phyloP scores from a whole-genome alignment of 2,113 vertebrate species.

The Oenanthe melanoleuca region DNA sequence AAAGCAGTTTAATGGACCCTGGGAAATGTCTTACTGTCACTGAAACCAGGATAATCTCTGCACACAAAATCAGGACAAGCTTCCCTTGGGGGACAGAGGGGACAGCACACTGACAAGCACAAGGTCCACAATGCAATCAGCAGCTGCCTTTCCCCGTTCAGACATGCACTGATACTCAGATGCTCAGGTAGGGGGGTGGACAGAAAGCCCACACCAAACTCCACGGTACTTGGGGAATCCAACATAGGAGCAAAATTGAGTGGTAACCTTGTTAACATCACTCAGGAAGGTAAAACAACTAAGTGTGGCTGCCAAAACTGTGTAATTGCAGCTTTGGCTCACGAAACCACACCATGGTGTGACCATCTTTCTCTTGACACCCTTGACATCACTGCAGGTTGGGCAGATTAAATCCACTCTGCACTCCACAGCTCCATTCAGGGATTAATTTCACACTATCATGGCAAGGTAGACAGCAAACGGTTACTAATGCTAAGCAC shows the following conservation, averaged over 20 bases:
- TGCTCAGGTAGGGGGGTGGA: fast-evolving
- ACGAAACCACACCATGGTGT: neutral
- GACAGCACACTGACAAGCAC: neutral
- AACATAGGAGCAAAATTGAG: neutral
- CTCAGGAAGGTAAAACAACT: neutral
- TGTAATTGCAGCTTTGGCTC: neutral
- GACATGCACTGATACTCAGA: neutral
- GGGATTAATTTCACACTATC: neutral
- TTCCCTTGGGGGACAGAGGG: neutral
- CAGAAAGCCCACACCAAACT: neutral
- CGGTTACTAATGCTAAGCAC: neutral
- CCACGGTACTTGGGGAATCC: neutral
- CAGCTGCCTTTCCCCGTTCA: neutral
- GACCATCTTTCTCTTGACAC: neutral
- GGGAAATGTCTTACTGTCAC: neutral
- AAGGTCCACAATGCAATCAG: neutral
- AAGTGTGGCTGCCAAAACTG: neutral
- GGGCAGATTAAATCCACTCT: neutral
- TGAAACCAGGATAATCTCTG: neutral
- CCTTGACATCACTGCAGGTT: neutral
- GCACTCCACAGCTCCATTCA: neutral
- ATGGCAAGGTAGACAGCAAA: neutral
- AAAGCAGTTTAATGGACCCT: neutral
- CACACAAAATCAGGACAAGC: neutral
- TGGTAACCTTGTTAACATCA: neutral